These are phyloP conservation scores for Haemorhous mexicanus DNA, from an alignment of 2,113 vertebrate genomes.

Conservation along the genomic window DNA sequence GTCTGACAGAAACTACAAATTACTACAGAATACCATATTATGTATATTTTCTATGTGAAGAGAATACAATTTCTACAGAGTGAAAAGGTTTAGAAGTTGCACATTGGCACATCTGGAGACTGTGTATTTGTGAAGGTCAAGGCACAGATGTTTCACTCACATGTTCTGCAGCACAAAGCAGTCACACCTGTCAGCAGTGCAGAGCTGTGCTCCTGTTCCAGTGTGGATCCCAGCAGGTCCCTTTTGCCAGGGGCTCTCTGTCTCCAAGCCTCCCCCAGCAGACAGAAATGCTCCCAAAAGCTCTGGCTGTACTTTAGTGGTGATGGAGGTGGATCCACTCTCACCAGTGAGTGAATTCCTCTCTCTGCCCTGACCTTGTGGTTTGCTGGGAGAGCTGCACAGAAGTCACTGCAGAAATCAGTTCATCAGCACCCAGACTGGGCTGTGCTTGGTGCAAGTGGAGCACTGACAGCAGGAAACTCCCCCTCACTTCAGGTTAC, in stretches of 20 bases:
- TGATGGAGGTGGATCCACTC: not conserved
- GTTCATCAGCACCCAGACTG: not conserved
- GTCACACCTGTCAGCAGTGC: not conserved
- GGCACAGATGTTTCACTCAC: not conserved
- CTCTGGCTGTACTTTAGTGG: not conserved
- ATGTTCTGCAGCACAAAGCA: not conserved
- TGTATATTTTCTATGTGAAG: not conserved
- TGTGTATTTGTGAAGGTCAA: not conserved
- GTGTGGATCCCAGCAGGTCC: not conserved
- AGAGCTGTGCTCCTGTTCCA: not conserved
- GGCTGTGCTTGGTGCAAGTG: accelerated
- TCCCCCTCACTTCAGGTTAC: not conserved
- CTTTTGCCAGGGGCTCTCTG: not conserved
- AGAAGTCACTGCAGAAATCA: not conserved
- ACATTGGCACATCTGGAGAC: not conserved
- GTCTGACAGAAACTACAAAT: not conserved
- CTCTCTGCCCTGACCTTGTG: not conserved
- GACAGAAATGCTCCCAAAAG: not conserved
- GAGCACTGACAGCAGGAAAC: not conserved
- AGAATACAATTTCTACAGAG: not conserved
- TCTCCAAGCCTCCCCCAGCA: not conserved
- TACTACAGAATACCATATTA: not conserved
- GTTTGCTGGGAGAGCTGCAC: not conserved
- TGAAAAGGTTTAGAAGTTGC: not conserved
- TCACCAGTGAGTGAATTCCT: too few species aligned